These are phyloP conservation scores for Hydrotaea diabolus DNA, from an alignment of 2,888 invertebrate genomes.

Conservation along the genomic window DNA sequence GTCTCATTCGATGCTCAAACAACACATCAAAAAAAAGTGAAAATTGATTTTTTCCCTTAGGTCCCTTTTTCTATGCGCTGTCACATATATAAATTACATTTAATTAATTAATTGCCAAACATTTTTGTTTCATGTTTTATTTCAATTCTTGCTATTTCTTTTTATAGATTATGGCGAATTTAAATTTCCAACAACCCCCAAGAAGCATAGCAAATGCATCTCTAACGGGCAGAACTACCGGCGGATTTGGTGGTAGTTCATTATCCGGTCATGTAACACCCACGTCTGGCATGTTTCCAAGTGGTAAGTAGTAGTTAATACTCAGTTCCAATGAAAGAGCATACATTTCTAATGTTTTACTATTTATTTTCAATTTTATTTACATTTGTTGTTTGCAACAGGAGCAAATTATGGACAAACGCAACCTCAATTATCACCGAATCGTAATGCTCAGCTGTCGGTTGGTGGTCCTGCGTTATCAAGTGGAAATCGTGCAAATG, in stretches of 20 bases:
- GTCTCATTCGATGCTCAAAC: no score
- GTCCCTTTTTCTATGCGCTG: no score
- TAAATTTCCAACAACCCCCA: slow-evolving; percentile 94
- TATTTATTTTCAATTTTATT: background rate
- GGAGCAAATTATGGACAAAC: slow-evolving; percentile 81
- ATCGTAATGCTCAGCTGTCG: slow-evolving; percentile 82
- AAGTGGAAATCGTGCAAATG: slow-evolving; percentile 82
- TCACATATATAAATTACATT: no score
- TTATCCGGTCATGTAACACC: slow-evolving; percentile 90
- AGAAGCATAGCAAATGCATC: slow-evolving; percentile 92
- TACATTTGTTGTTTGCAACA: slow-evolving; percentile 16
- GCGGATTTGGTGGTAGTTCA: slow-evolving; percentile 85
- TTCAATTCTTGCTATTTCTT: slow-evolving; percentile 64
- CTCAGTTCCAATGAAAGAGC: background rate
- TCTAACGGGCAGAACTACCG: slow-evolving; percentile 85
- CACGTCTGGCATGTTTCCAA: slow-evolving; percentile 85
- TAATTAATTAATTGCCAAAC: background rate
- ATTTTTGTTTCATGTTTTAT: background rate
- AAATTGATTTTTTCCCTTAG: no score
- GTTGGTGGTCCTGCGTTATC: slow-evolving; percentile 84
- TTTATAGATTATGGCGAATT: slow-evolving; percentile 93
- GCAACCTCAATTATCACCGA: slow-evolving; percentile 83
- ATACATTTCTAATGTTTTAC: background rate
- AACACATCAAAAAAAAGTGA: no score
- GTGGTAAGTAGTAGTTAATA: slow-evolving; percentile 73